Percentiles rank a stretch among this genome's conserved stretches.
Evolutionary conservation across 2,797 vertebrate genomes (phyloP).

Genomic region (Oreochromis mossambicus): DNA sequence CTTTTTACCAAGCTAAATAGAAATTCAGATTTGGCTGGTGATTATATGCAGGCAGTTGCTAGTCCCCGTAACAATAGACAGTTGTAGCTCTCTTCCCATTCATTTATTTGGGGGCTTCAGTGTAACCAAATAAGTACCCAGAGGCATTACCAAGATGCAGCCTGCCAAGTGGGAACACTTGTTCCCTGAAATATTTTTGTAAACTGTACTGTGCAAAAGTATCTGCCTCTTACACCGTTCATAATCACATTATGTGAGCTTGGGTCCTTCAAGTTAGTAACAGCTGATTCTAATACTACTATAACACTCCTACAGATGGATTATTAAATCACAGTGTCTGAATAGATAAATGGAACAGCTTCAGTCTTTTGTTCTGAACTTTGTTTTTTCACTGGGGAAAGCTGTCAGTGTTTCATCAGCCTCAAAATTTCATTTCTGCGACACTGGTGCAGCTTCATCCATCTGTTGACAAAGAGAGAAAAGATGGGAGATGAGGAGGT

Average conservation of each 20-base stretch:
- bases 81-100: background rate
- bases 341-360: background rate
- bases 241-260: background rate
- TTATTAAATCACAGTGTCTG: background rate
- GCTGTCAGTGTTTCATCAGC: conserved; percentile 33
- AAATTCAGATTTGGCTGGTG: background rate
- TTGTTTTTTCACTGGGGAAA: background rate
- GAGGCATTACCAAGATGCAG: background rate
- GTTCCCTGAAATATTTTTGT: background rate
- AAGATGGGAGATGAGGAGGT: background rate
- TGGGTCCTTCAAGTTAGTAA: background rate
- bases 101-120: background rate
- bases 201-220: background rate
- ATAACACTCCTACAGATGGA: background rate
- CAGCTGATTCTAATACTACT: background rate
- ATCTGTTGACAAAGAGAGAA: background rate
- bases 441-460: conserved; percentile 1
- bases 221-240: background rate
- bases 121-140: background rate
- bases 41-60: background rate
- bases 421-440: conserved; percentile 5
- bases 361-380: background rate
- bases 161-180: background rate
- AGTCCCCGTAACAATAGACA: background rate
- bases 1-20: background rate